phyloP scores from a whole-genome alignment of 2,797 vertebrate species.

The Phoeniculus purpureus region DNA sequence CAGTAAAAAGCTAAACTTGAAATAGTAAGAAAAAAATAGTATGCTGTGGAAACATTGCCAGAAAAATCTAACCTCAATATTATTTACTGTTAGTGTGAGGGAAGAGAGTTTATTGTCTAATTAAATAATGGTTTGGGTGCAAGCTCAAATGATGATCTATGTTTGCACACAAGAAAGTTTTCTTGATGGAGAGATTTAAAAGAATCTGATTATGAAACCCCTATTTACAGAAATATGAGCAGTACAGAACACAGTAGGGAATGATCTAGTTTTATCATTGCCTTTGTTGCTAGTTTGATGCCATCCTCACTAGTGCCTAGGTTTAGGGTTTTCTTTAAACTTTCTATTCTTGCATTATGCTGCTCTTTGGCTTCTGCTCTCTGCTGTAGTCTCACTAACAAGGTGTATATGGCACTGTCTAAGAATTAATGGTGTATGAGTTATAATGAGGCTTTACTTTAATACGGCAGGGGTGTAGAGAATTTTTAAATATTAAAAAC shows the following conservation, averaged over 20 bases:
- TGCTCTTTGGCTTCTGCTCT: not conserved
- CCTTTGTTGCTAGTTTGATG: not conserved
- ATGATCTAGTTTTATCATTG: not conserved
- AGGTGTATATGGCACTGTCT: not conserved
- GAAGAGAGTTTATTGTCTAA: conserved; percentile 12
- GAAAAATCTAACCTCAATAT: not conserved
- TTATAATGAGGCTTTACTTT: not conserved
- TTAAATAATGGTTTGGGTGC: conserved; percentile 7
- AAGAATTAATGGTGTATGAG: not conserved
- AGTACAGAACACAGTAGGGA: not conserved
- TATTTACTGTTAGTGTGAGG: conserved; percentile 10
- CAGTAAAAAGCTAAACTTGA: conserved; percentile 29
- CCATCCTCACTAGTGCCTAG: not conserved
- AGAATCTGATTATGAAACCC: not conserved
- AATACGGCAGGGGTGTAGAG: not conserved
- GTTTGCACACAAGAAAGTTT: not conserved
- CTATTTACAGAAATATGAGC: not conserved
- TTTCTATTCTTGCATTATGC: not conserved
- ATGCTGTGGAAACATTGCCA: not conserved
- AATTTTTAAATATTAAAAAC: not conserved
- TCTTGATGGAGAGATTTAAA: not conserved
- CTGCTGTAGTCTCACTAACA: not conserved
- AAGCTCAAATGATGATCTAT: conserved; percentile 3
- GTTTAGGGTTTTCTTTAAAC: not conserved
- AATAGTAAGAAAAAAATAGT: conserved; percentile 35